Percentiles rank a stretch among this genome's conserved stretches.
Evolutionary conservation across 2,888 invertebrate genomes (phyloP).

Genomic region (Volucella inanis): DNA sequence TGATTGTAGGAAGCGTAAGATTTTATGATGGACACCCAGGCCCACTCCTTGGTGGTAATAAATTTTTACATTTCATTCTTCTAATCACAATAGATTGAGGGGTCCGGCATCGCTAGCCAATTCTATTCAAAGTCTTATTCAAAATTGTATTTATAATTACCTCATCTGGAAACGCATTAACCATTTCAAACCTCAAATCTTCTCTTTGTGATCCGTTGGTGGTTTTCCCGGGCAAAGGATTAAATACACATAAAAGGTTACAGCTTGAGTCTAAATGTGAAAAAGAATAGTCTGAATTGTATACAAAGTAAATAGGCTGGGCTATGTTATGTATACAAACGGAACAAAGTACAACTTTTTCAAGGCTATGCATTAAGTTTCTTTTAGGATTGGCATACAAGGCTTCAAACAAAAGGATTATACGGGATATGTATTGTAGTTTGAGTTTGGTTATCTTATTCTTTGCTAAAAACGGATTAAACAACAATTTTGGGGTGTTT

Average conservation of each 20-base stretch:
- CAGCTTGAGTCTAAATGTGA: background rate
- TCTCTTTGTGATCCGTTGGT: background rate
- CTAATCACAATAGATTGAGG: background rate
- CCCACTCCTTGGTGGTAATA: slow-evolving; percentile 19
- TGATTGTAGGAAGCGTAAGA: slow-evolving; percentile 26
- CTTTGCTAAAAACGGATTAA: no score
- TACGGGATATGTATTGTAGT: background rate
- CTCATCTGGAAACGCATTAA: slow-evolving; percentile 6
- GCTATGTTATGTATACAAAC: background rate
- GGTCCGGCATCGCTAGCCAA: background rate
- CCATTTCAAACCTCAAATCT: slow-evolving; percentile 19
- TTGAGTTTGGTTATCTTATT: no score
- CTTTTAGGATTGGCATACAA: background rate
- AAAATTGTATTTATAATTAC: background rate
- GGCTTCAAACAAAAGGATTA: slow-evolving; percentile 17
- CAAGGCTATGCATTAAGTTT: no score
- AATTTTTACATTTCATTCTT: slow-evolving; percentile 49
- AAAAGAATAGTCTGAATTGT: background rate
- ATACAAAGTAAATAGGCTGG: background rate
- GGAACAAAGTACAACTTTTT: slow-evolving; percentile 1
- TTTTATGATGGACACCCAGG: slow-evolving; percentile 15
- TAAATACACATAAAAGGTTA: background rate
- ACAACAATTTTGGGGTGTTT: no score
- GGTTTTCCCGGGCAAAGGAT: background rate
- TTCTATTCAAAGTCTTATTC: background rate